Evolutionary conservation across 1,140 invertebrate species (phyloP).

Genomic region (Leptopilina boulardi): DNA sequence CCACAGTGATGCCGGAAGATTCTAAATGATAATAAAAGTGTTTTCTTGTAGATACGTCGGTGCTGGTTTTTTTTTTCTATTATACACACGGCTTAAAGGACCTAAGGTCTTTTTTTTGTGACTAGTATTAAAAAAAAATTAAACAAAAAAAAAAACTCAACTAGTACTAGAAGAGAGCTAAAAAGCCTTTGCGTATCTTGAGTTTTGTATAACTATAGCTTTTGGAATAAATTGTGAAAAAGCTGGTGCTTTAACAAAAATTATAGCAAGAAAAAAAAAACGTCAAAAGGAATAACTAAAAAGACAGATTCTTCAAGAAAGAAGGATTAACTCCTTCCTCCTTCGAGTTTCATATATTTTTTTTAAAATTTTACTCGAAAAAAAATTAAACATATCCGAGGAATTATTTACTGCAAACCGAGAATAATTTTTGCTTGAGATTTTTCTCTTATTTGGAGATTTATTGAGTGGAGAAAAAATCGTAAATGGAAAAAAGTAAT

Average conservation of each 20-base stretch:
- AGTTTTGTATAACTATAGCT: background rate
- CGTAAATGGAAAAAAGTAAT: background rate
- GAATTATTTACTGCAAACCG: constrained; percentile 1
- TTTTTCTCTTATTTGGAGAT: constrained; percentile 6
- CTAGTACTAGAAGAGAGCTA: constrained; percentile 30
- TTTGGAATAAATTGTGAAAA: constrained; percentile 30
- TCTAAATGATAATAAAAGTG: constrained; percentile 73
- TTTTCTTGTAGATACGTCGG: constrained; percentile 57
- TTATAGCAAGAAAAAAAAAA: constrained; percentile 1
- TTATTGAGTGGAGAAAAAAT: no score
- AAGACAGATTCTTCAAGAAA: background rate
- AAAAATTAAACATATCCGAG: background rate
- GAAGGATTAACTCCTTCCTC: background rate
- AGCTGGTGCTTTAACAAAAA: constrained; percentile 27
- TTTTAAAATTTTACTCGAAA: background rate
- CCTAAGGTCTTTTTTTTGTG: constrained; percentile 38
- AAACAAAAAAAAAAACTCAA: constrained; percentile 15
- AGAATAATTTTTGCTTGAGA: background rate
- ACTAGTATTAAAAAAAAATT: no score
- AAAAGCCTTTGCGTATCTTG: constrained; percentile 27
- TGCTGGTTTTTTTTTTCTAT: constrained; percentile 13
- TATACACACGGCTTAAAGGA: constrained; percentile 34
- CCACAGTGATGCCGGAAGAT: constrained; percentile 67
- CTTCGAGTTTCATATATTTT: background rate
- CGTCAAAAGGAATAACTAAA: constrained; percentile 4